Evolutionary conservation across 1,140 invertebrate genomes (phyloP).

Genomic region (Drosophila albomicans): DNA sequence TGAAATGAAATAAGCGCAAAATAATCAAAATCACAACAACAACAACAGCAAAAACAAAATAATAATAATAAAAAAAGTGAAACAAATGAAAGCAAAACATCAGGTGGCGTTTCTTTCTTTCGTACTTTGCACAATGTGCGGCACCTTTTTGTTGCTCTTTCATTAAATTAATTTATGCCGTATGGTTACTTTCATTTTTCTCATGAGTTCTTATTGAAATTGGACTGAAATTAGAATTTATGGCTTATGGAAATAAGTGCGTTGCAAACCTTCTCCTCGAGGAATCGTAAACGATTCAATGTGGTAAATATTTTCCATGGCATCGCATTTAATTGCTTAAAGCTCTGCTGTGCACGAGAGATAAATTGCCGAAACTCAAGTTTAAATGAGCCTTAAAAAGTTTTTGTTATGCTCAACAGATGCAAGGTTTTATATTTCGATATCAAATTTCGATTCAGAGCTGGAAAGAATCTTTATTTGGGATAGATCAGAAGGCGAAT

Average conservation of each 20-base stretch:
- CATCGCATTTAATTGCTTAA: slow-evolving; percentile 2
- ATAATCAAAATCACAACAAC: slow-evolving; percentile 27
- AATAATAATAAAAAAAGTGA: slow-evolving; percentile 13
- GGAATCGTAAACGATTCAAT: slow-evolving; percentile 6
- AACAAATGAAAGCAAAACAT: slow-evolving; percentile 33
- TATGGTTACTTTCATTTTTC: slow-evolving; percentile 36
- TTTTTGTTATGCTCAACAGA: background rate
- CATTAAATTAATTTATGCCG: slow-evolving; percentile 57
- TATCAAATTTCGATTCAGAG: too few relatives aligned
- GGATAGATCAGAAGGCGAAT: background rate
- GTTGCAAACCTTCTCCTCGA: background rate
- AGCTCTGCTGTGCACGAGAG: background rate
- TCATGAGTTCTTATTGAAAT: slow-evolving; percentile 36
- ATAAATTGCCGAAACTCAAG: slow-evolving; percentile 1
- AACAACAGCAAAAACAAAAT: slow-evolving; percentile 1
- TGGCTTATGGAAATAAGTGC: slow-evolving; percentile 23
- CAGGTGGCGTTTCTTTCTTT: slow-evolving; percentile 27
- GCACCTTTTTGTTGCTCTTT: slow-evolving; percentile 17
- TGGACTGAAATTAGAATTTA: slow-evolving; percentile 34
- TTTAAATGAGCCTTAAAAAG: background rate
- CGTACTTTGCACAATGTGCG: slow-evolving; percentile 1
- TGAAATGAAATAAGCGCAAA: slow-evolving; percentile 26
- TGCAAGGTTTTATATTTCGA: background rate
- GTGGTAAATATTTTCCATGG: background rate
- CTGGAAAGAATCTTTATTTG: too few relatives aligned